phyloP scores from a whole-genome alignment of 2,888 invertebrate genomes.

The Nomada flava region DNA sequence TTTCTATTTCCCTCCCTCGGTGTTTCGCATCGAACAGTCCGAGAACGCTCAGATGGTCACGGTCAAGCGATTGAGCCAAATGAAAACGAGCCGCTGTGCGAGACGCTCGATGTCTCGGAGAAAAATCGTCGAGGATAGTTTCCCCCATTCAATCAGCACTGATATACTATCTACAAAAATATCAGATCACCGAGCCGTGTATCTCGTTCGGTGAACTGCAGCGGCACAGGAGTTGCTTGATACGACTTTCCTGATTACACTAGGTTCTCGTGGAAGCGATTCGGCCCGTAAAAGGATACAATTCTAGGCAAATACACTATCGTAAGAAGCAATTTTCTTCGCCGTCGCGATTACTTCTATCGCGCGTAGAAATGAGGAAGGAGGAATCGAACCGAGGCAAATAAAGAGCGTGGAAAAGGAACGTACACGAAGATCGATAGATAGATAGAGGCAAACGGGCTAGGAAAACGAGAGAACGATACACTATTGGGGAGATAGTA shows the following conservation, averaged over 20 bases:
- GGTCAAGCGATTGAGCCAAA: background rate
- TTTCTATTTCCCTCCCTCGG: too few species aligned
- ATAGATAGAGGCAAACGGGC: background rate
- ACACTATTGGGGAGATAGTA: constrained; percentile 1
- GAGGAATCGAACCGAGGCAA: constrained; percentile 1
- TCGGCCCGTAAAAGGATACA: constrained; percentile 5
- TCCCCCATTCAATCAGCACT: constrained; percentile 54
- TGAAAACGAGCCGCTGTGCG: background rate
- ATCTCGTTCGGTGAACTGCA: constrained; percentile 31
- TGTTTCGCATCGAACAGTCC: too few species aligned
- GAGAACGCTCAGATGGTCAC: too few species aligned
- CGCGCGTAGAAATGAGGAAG: constrained; percentile 1
- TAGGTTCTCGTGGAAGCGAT: constrained; percentile 2
- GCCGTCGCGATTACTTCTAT: constrained; percentile 16
- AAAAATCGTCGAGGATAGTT: constrained; percentile 53
- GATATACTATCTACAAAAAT: constrained; percentile 47
- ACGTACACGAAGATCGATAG: background rate
- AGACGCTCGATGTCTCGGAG: constrained; percentile 49
- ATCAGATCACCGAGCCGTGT: constrained; percentile 17
- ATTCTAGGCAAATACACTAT: constrained; percentile 16
- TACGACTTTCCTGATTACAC: constrained; percentile 38
- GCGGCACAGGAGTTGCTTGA: constrained; percentile 18
- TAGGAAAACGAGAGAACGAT: background rate
- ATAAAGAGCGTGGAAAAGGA: background rate
- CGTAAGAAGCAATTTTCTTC: constrained; percentile 2